A percentile compares a stretch with the other conserved stretches of the same genome.
Conservation (phyloP, 2,888 invertebrate species). For the Drosophila mimica region DNA sequence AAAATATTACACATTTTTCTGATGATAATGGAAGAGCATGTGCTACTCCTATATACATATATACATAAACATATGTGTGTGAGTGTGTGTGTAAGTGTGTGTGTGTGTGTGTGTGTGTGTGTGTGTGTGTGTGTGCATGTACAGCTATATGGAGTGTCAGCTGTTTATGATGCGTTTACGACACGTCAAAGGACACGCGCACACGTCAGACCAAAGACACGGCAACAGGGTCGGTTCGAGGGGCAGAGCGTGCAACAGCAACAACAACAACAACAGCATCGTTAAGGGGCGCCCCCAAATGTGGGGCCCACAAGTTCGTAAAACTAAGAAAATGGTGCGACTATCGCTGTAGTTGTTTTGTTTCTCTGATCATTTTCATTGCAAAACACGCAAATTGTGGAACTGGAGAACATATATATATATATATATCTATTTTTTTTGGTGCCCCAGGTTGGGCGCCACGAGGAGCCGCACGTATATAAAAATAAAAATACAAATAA, state of each 20-base stretch:
- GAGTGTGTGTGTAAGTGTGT: neutral
- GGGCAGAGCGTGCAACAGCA: conserved; percentile 4
- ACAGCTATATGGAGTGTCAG: conserved; percentile 33
- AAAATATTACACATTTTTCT: conserved; percentile 25
- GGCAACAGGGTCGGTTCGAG: neutral
- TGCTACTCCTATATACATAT: conserved; percentile 12
- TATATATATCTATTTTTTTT: neutral
- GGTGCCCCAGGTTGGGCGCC: conserved; percentile 40
- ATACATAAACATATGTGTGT: neutral
- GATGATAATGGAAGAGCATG: conserved; percentile 39
- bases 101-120: neutral
- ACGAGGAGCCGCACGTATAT: conserved; percentile 21
- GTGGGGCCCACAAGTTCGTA: conserved; percentile 49
- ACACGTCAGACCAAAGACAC: neutral
- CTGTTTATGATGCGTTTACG: conserved; percentile 77
- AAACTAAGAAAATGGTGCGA: conserved; percentile 60
- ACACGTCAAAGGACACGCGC: conserved; percentile 67
- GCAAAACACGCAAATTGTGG: conserved; percentile 34
- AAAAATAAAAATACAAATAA: conserved; percentile 11
- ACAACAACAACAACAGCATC: conserved; percentile 40
- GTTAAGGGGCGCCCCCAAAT: conserved; percentile 51
- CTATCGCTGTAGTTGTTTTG: conserved; percentile 21
- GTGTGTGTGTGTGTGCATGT: neutral
- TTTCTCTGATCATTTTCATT: conserved; percentile 4
- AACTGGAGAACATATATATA: conserved; percentile 3